Evolutionary conservation across 2,888 invertebrate species (phyloP).

Genomic region (Tipula unca): DNA sequence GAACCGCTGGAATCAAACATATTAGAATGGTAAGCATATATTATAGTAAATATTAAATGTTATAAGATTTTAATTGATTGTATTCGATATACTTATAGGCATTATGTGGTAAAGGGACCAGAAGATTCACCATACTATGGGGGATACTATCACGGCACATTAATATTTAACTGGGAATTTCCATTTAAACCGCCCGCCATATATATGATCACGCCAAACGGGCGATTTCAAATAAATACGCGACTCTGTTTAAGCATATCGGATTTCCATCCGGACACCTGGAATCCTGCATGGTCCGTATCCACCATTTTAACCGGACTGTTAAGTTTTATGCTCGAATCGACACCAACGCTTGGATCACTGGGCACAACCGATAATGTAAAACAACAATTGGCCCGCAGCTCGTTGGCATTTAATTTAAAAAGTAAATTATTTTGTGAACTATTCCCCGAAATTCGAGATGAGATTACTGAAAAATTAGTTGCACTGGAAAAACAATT

Average conservation of each 20-base stretch:
- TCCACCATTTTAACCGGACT: constrained; percentile 94
- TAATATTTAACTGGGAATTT: constrained; percentile 93
- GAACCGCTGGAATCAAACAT: constrained; percentile 94
- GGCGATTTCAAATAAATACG: constrained; percentile 82
- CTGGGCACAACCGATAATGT: constrained; percentile 85
- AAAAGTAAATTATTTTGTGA: constrained; percentile 87
- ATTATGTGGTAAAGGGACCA: constrained; percentile 93
- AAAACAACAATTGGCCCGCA: constrained; percentile 68
- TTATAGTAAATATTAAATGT: constrained; percentile 36
- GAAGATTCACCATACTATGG: constrained; percentile 92
- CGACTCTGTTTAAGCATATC: constrained; percentile 87
- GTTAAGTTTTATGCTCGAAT: constrained; percentile 96
- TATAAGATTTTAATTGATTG: neutral
- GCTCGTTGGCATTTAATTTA: constrained; percentile 86
- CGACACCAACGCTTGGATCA: constrained; percentile 90
- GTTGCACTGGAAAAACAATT: constrained; percentile 32
- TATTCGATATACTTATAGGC: constrained; percentile 43
- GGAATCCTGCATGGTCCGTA: constrained; percentile 99
- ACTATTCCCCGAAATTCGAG: constrained; percentile 85
- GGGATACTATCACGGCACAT: constrained; percentile 85
- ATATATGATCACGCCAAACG: constrained; percentile 98
- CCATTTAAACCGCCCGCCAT: constrained; percentile 97
- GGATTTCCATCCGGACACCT: constrained; percentile 65
- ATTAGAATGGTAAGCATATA: constrained; percentile 67
- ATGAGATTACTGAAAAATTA: constrained; percentile 54